Evolutionary conservation across 2,888 invertebrate genomes (phyloP), one percentile per base, ranked within the genome.

Genomic region (Drosophila glabriapex): DNA sequence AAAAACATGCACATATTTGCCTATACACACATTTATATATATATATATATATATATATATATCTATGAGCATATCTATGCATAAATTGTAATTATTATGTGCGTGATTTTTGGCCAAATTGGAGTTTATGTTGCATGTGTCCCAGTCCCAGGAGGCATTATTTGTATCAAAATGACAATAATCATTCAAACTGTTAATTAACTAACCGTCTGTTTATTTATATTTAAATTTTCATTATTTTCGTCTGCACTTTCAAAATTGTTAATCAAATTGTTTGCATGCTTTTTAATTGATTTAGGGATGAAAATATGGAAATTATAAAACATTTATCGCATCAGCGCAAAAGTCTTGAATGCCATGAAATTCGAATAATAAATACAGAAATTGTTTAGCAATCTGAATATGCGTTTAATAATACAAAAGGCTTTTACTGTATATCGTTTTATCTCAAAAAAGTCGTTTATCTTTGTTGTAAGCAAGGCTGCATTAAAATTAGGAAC

Each of bases 161-260:
- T 75, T 72, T 73, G 64, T 73, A 79, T 69, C 79, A 76, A 68
- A 73, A 70, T 28, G 28, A 69, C 61, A 86, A 82, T 82, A 82
- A 87, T 85, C 87, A 87, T 87, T 85, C 87, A 85, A 76, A 78
- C 76, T 80, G 80, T 87, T 82, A 87, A 87, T 85, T 85, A 83
- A 85, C 85, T 85, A 79, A 84, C 83, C 68, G 66, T 49, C 67
- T 79, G 68, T 69, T 72, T 78, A 74, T 80, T 70, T 76, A 70
- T 74, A 63, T 85, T 67, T 78, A 69, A 78, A 71, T 84, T 85
- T 77, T 80, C 82, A 85, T 85, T 83, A 80, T 76, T 71, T 70
- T 73, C 28, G 81, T 73, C 74, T 76, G 69, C 35, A 37, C 22
- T 2, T 12, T 9, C 33, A 33, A 54, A 60, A 49, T 39, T 46